phyloP scores from a whole-genome alignment of 2,797 vertebrate genomes.

The Eremophila alpestris region DNA sequence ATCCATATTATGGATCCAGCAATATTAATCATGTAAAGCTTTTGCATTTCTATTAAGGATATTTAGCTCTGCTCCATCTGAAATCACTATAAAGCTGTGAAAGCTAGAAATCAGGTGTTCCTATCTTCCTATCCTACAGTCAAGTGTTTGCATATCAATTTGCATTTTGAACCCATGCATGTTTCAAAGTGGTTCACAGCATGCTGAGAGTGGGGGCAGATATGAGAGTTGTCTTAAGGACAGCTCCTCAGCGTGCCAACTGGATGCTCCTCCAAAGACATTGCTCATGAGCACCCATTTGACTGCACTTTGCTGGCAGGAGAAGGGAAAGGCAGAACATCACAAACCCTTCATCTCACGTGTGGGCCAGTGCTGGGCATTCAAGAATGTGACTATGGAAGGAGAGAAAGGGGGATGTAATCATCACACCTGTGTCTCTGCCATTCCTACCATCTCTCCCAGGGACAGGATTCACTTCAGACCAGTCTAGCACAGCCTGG shows the following conservation, averaged over 20 bases:
- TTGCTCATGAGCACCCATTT: not conserved
- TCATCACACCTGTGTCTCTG: not conserved
- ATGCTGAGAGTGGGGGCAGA: not conserved
- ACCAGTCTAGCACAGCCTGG: not conserved
- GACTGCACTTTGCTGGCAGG: not conserved
- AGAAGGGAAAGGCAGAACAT: not conserved
- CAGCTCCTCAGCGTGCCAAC: not conserved
- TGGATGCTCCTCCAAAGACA: not conserved
- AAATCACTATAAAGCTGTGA: not conserved
- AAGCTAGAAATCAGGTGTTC: not conserved
- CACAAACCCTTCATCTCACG: not conserved
- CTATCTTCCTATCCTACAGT: not conserved
- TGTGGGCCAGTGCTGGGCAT: not conserved
- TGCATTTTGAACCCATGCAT: not conserved
- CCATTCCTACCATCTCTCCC: not conserved
- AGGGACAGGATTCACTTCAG: not conserved
- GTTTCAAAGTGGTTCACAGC: not conserved
- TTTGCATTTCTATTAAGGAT: not conserved
- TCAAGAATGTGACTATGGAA: not conserved
- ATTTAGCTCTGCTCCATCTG: not conserved
- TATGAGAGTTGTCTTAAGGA: constrained; percentile 8
- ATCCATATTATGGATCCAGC: not conserved
- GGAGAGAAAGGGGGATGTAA: not conserved
- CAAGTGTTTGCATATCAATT: not conserved
- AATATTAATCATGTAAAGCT: not conserved